These are phyloP conservation scores for Andrena camellia DNA, from an alignment of 2,888 invertebrate genomes.

Conservation along the genomic window DNA sequence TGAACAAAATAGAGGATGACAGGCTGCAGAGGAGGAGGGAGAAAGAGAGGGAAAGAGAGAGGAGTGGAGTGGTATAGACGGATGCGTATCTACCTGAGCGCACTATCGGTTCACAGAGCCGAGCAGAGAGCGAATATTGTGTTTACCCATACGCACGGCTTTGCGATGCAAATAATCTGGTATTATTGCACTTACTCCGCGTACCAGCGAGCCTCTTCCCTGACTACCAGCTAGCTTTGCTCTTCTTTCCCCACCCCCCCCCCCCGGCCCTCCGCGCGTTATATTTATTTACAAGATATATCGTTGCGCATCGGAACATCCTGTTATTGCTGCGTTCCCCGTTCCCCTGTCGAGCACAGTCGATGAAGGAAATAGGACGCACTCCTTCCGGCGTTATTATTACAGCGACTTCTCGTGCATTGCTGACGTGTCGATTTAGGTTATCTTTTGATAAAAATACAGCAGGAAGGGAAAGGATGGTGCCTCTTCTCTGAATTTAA, in stretches of 20 bases:
- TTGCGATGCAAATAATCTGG: conserved; percentile 85
- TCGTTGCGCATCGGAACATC: conserved; percentile 36
- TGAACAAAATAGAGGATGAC: conserved; percentile 62
- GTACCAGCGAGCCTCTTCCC: conserved; percentile 66
- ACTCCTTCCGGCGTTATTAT: no score
- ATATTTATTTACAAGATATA: conserved; percentile 60
- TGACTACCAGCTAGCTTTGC: conserved; percentile 62
- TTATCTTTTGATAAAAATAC: no score
- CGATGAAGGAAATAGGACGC: no score
- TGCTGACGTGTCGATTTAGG: no score
- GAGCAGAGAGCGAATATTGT: conserved; percentile 84
- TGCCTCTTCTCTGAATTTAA: no score
- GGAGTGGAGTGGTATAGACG: conserved; percentile 62
- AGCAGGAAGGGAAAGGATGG: no score
- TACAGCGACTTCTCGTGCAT: no score
- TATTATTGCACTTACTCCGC: conserved; percentile 85
- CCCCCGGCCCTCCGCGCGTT: conserved; percentile 8
- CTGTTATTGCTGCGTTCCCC: conserved; percentile 49
- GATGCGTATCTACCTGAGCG: conserved; percentile 79
- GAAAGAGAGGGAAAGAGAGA: conserved; percentile 18
- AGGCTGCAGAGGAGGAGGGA: conserved; percentile 9
- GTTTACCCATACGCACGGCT: conserved; percentile 84
- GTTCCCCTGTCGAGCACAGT: not conserved
- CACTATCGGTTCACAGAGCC: conserved; percentile 79
- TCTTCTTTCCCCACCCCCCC: conserved; percentile 37